phyloP scores from a whole-genome alignment of 2,888 invertebrate genomes.

The Lepidochitona cinerea region DNA sequence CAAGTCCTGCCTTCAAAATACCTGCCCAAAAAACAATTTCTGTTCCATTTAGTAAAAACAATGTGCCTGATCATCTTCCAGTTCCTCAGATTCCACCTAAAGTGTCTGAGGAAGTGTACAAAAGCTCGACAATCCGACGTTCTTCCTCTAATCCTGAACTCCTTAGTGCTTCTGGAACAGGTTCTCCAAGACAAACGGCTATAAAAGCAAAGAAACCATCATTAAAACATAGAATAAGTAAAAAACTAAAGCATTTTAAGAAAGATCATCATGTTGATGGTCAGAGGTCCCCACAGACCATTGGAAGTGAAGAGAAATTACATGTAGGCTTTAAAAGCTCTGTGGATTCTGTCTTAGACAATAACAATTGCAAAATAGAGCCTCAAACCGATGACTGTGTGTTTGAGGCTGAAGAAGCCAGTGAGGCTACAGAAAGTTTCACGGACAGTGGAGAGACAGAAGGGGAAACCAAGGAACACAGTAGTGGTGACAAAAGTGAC shows the following conservation, averaged over 20 bases:
- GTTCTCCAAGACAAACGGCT: not conserved
- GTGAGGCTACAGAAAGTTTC: constrained; percentile 12
- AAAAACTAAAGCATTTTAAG: not conserved
- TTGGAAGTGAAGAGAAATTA: not conserved
- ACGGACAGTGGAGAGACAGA: not conserved
- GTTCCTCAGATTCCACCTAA: not conserved
- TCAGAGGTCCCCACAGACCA: not conserved
- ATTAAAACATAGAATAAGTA: not conserved
- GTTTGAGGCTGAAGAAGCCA: constrained; percentile 5
- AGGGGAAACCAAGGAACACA: not conserved
- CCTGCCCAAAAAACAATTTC: not conserved
- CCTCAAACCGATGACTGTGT: constrained; percentile 10
- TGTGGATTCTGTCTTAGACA: not conserved
- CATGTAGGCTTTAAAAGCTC: too few relatives aligned
- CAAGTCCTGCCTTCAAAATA: not conserved
- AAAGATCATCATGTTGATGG: not conserved
- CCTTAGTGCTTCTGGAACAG: not conserved
- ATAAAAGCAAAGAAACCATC: not conserved
- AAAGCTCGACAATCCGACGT: constrained; percentile 12
- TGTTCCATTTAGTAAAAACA: not conserved
- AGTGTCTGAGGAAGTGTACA: not conserved
- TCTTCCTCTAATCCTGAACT: constrained; percentile 27
- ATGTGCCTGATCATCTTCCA: not conserved
- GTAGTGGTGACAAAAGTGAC: not conserved
- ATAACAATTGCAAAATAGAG: not conserved